Conservation (phyloP, 2,113 vertebrate species). For the Notarius quadriscutis region DNA sequence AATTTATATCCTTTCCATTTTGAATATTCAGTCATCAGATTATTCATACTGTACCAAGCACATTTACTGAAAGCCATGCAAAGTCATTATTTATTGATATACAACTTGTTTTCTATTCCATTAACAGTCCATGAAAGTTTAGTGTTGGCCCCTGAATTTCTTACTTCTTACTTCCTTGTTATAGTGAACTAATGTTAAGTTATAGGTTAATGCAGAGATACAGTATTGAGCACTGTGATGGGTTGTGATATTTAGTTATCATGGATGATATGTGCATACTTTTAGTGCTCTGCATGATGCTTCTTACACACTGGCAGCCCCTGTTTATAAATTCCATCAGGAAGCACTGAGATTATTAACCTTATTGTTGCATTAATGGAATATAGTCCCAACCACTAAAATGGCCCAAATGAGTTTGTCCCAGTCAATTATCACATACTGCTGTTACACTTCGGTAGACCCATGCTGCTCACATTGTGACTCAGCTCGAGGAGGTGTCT, state of each 20-base stretch:
- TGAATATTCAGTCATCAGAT: not conserved
- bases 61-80: not conserved
- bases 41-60: not conserved
- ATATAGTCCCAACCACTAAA: not conserved
- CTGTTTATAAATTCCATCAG: not conserved
- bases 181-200: not conserved
- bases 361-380: not conserved
- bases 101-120: conserved; percentile 14
- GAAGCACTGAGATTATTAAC: not conserved
- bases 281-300: not conserved
- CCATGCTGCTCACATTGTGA: conserved; percentile 3
- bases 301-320: not conserved
- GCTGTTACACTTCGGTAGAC: not conserved
- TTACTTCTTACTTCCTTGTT: not conserved
- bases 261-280: not conserved
- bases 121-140: conserved; percentile 2
- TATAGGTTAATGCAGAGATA: not conserved
- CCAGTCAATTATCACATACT: conserved; percentile 18
- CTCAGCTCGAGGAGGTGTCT: conserved; percentile 6
- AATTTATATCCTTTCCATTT: not conserved
- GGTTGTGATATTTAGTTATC: not conserved
- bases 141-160: not conserved
- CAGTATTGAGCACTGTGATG: no score
- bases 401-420: conserved; percentile 16
- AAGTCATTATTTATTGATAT: not conserved